These are phyloP conservation scores for Cranoglanis bouderius DNA, from an alignment of 2,113 vertebrate genomes.

Conservation along the genomic window DNA sequence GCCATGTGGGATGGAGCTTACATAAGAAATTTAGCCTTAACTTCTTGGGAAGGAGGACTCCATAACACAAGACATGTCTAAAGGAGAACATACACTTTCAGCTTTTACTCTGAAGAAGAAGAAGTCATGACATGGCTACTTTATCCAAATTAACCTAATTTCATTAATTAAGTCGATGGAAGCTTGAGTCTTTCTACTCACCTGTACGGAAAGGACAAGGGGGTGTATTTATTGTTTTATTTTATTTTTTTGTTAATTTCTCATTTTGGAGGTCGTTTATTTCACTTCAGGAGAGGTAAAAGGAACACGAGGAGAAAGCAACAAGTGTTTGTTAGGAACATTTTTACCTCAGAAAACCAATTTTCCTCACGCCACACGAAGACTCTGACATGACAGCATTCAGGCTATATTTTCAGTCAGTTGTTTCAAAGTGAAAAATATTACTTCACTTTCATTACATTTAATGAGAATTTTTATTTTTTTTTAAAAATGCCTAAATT, in stretches of 20 bases:
- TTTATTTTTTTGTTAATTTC: background rate
- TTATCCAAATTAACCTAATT: background rate
- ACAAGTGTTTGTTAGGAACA: background rate
- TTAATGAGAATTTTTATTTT: background rate
- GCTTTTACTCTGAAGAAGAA: background rate
- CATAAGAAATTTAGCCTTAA: background rate
- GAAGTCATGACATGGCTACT: background rate
- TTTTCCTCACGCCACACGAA: background rate
- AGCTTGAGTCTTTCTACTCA: background rate
- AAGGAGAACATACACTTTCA: background rate
- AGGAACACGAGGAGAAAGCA: background rate
- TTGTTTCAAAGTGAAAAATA: background rate
- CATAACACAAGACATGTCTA: background rate
- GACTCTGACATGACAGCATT: background rate
- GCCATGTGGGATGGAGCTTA: conserved; percentile 36
- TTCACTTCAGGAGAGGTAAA: background rate
- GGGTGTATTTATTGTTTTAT: background rate
- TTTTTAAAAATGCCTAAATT: background rate
- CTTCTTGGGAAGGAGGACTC: conserved; percentile 7
- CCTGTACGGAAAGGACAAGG: background rate
- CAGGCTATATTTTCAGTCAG: background rate
- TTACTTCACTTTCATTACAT: background rate
- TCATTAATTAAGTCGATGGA: background rate
- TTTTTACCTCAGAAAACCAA: background rate
- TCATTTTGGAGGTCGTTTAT: background rate